phyloP scores from a whole-genome alignment of 1,140 invertebrate genomes.

The Bilobella aurantiaca region DNA sequence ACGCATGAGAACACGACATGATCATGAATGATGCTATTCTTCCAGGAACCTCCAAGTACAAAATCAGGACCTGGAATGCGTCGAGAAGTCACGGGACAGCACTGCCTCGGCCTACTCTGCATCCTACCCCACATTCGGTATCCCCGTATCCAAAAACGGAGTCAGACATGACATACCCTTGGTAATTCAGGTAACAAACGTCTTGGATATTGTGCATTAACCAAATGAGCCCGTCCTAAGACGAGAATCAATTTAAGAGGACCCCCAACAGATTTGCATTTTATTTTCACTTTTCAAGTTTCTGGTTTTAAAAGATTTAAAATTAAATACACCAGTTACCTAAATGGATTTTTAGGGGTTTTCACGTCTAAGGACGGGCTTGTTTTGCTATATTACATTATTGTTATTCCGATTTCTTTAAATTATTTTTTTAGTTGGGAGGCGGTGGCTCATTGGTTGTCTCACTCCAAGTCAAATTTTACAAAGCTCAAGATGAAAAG shows the following conservation, averaged over 20 bases:
- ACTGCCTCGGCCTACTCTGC: conserved; percentile 33
- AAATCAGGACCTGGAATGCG: conserved; percentile 28
- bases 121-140: conserved; percentile 29
- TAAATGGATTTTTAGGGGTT: no score
- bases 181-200: conserved; percentile 30
- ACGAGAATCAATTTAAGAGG: no score
- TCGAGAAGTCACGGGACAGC: conserved; percentile 31
- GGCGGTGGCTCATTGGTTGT: conserved; percentile 28
- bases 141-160: conserved; percentile 29
- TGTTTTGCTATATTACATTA: no score
- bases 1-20: not conserved
- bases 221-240: no score
- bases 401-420: no score
- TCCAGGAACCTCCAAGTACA: conserved; percentile 31
- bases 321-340: no score
- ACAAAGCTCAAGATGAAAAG: conserved; percentile 33
- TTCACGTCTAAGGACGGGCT: no score
- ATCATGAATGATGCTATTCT: conserved; percentile 1
- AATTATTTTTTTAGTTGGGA: conserved; percentile 26
- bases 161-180: conserved; percentile 32
- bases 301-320: no score
- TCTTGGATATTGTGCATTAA: no score
- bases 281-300: no score
- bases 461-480: conserved; percentile 35
- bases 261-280: no score